Evolutionary conservation across 2,113 vertebrate species (phyloP).

Genomic region (Zosterops lateralis): DNA sequence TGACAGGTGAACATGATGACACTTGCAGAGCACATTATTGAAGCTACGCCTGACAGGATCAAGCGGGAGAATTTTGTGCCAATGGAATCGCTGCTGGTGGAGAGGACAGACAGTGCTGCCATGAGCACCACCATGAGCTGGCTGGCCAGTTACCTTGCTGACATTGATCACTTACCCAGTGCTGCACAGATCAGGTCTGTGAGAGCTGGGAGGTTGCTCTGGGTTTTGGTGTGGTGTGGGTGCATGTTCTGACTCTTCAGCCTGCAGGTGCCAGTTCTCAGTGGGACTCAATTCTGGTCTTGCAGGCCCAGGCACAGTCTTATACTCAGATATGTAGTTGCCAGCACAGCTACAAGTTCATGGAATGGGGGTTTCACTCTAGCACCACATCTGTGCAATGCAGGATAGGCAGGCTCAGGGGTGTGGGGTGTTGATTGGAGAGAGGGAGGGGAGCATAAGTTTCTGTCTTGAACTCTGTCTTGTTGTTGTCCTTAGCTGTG

Average conservation of each 20-base stretch:
- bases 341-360: not conserved
- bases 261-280: not conserved
- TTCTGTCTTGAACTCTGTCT: not conserved
- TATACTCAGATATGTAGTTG: fast-evolving
- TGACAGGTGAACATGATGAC: slow-evolving; percentile 96
- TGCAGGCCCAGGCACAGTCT: not conserved
- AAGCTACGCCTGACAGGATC: slow-evolving; percentile 95
- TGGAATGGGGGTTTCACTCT: not conserved
- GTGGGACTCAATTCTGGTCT: not conserved
- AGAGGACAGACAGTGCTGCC: slow-evolving; percentile 78
- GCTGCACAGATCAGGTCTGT: slow-evolving; percentile 90
- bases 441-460: not conserved
- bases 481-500: not conserved
- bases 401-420: not conserved
- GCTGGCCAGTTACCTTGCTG: slow-evolving; percentile 97
- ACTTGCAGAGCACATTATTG: slow-evolving; percentile 96
- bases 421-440: not conserved
- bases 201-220: not conserved
- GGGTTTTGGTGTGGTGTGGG: not conserved
- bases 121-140: slow-evolving; percentile 97
- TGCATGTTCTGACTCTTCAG: not conserved
- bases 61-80: slow-evolving; percentile 92
- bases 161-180: slow-evolving; percentile 90
- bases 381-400: not conserved
- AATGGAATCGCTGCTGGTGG: slow-evolving; percentile 77